Evolutionary conservation across 2,888 invertebrate genomes (phyloP), one percentile per base, ranked within the genome.

Genomic region (Pasiphila rectangulata): DNA sequence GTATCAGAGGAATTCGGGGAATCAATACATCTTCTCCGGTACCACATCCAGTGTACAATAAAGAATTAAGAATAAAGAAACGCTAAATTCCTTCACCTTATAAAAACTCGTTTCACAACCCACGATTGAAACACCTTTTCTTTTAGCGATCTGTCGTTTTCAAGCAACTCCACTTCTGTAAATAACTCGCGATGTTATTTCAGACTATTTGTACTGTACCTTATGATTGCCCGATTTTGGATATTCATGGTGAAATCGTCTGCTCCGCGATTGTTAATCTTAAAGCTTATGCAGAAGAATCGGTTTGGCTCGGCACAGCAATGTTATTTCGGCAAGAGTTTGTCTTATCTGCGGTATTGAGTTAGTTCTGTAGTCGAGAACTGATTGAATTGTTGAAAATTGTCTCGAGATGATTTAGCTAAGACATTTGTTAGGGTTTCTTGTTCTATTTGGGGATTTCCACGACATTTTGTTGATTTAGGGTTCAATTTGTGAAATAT

Each of bases 161-260:
- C n/a, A n/a, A n/a, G n/a, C n/a, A n/a, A n/a, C n/a, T n/a, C n/a
- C 21, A 21, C 4, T 32, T 17, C 5, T 3, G 3, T 17, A 32
- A 6, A 19, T 32, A 32, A 32, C 2, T 2, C 5, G 17, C 6
- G 17, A 2, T 10, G 9, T 5, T 19, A 17, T 32, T 17, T 32
- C 6, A 6, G 17, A 32, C 32, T 32, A 16, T 21, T 3, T 7
- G 36, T 46, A 41, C 44, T 36, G 35, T 36, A 38, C 42, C 40
- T 41, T 45, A 34, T 47, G 50, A 58, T 54, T 52, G 58, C 56
- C 48, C 51, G 47, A 55, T 57, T 61, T 54, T 51, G 53, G 49
- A 54, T 59, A 61, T 59, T 61, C 59, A 59, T 57, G 59, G 51
- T 37, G 29, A 4, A 23, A 36, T 13, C n/a, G 2, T 3, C 3